Base-by-base conservation (phyloP, 2,888 invertebrate genomes). In the Mactromeris polynyma region DNA sequence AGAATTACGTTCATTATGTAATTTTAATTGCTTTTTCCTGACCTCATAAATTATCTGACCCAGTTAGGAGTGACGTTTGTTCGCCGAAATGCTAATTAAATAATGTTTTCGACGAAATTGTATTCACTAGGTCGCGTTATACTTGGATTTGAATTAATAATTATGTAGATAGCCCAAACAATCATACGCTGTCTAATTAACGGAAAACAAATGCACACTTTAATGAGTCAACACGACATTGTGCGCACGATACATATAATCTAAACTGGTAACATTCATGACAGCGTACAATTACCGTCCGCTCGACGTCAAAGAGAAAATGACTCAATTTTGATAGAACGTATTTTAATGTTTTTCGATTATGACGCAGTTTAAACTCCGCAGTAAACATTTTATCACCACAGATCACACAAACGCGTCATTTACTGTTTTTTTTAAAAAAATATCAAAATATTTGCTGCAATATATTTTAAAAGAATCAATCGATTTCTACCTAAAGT, bases 81-180 rank as follows among this genome's bases (percentile, higher is more conserved):
- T 64, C 26, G 11, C n/a, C 3, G 19, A 26, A 4, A 64, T 64
- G 58, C 58, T n/a, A 64, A 64, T 64, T 64, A 64, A n/a, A n/a
- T n/a, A 33, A 73, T 17, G 17, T 33, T 73, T 73, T 73, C 73
- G 17, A 73, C 73, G 73, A 73, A 73, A 73, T 14, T 17, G 31
- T 73, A 73, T 33, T 73, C 73, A 33, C 33, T 73, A 73, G 73
- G 73, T 73, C 73, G 36, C 14, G 0, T 7, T 17, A 73, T 17
- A 73, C 73, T 33, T 19, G 73, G 26, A 33, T 73, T 26, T 73
- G 73, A 73, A 73, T 73, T 14, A 73, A 36, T 73, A 36, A 73
- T 33, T 33, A 73, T 33, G 33, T 33, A 4, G 31, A 17, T 14
- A 21, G 36, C 33, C 1, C 31, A 69, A 36, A 26, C 58, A 64